Evolutionary conservation across 2,797 vertebrate genomes (phyloP), one percentile per base, ranked within the genome.

Genomic region (Eupleurogrammus muticus): DNA sequence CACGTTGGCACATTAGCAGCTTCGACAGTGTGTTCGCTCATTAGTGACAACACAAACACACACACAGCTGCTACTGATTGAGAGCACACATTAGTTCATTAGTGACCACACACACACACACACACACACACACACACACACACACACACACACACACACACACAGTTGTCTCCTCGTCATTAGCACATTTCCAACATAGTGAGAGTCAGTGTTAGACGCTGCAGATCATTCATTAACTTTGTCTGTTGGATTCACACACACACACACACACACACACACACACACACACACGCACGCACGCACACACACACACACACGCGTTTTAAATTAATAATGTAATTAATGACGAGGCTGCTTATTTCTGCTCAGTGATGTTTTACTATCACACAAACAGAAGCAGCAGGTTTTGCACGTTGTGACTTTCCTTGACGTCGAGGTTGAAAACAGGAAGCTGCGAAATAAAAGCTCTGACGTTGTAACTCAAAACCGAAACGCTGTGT

Each of bases 151-250:
- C 28, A 28, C 28, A 28, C 23, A 60, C 28, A 63, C 66, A 55
- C 61, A 66, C 59, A 66, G 73, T 75, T 24, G 66, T 75, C 67
- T 77, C 65, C 73, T 83, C 53, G 54, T 82, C 75, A 69, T 75
- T 81, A 84, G 61, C 76, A 80, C 81, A 64, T 84, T 80, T 80
- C 75, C 66, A 84, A 70, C 28, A 28, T 28, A 75, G 73, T 32
- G 63, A 82, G 80, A 60, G 80, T 79, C 70, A 79, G 70, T 70
- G 77, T 79, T 63, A 56, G 70, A 83, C 73, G 48, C 44, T 58
- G 53, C 5, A 57, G 74, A 77, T 60, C 77, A 77, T 68, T 73
- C 81, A 61, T 64, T 71, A 72, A 44, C 63, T 70, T 69, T 70
- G 72, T 70, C 51, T 70, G 52, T n/a, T n/a, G n/a, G n/a, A n/a